Percentiles rank a stretch among this genome's conserved stretches.
These are phyloP conservation scores for Lepidurus packardi DNA, from an alignment of 1,140 invertebrate species.

Conservation along the genomic window DNA sequence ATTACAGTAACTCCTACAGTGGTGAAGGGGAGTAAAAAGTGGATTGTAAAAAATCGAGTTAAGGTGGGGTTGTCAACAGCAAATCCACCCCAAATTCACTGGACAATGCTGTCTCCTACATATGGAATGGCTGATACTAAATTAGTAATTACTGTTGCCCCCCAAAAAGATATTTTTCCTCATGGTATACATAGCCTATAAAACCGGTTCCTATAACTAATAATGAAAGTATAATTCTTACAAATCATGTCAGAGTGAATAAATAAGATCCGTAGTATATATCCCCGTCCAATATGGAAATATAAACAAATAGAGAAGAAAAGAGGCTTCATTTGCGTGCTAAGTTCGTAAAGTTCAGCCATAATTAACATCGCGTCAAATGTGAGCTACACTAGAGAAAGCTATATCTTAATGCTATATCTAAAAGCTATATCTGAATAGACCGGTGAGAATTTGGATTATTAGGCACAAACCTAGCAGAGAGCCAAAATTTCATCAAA, in stretches of 20 bases:
- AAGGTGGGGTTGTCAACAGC: slow-evolving; percentile 60
- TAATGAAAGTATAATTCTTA: too few relatives aligned
- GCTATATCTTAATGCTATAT: slow-evolving; percentile 50
- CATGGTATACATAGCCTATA: too few relatives aligned
- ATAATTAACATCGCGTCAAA: slow-evolving; percentile 42
- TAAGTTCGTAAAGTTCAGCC: slow-evolving; percentile 52
- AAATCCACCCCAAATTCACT: too few relatives aligned
- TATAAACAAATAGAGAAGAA: too few relatives aligned
- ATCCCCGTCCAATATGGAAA: too few relatives aligned
- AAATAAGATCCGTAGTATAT: too few relatives aligned
- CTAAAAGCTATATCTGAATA: slow-evolving; percentile 58
- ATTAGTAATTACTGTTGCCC: too few relatives aligned
- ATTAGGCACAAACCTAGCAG: slow-evolving; percentile 54
- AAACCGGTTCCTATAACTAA: too few relatives aligned
- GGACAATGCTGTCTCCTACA: too few relatives aligned
- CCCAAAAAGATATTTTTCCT: too few relatives aligned
- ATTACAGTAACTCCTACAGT: slow-evolving; percentile 53
- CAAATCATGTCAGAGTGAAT: too few relatives aligned
- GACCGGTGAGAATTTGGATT: slow-evolving; percentile 54
- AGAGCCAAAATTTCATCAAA: slow-evolving; percentile 46
- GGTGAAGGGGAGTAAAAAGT: slow-evolving; percentile 64
- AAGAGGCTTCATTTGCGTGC: slow-evolving; percentile 49
- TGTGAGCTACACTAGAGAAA: slow-evolving; percentile 51
- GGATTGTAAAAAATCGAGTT: slow-evolving; percentile 64
- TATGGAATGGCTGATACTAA: too few relatives aligned